Evolutionary conservation across 1,140 invertebrate genomes (phyloP).

Genomic region (Atta colombica): DNA sequence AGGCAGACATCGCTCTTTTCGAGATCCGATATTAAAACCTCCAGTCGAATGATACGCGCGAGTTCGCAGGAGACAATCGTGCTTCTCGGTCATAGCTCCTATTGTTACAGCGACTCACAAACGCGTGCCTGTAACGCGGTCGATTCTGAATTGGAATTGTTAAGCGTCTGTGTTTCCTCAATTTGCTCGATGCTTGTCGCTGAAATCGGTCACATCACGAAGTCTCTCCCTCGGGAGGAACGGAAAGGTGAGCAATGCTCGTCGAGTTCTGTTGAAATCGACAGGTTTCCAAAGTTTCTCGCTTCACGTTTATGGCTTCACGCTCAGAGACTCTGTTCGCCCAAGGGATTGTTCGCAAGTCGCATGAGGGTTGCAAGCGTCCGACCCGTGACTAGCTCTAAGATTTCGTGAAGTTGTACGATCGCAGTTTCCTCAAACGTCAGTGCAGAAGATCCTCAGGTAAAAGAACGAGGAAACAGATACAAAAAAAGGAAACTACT

Average conservation of each 20-base stretch:
- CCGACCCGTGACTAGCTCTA: constrained; percentile 66
- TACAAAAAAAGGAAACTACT: neutral
- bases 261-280: constrained; percentile 7
- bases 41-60: neutral
- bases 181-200: constrained; percentile 18
- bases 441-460: neutral
- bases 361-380: constrained; percentile 26
- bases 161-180: constrained; percentile 2
- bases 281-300: constrained; percentile 57
- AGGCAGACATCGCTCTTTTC: constrained; percentile 19
- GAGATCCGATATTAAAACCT: constrained; percentile 73
- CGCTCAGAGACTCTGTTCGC: constrained; percentile 22
- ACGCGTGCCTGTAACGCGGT: neutral
- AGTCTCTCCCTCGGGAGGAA: neutral
- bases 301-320: constrained; percentile 56
- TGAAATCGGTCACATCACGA: neutral
- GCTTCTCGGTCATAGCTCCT: neutral
- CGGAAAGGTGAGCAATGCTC: neutral
- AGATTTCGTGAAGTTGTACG: constrained; percentile 76
- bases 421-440: constrained; percentile 63
- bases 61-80: constrained; percentile 7
- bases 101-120: constrained; percentile 7
- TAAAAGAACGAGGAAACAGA: constrained; percentile 16
- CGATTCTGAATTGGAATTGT: neutral
- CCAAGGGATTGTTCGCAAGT: neutral